Evolutionary conservation across 2,113 vertebrate genomes (phyloP), one percentile per base, ranked within the genome.

Genomic region (Nicator chloris): DNA sequence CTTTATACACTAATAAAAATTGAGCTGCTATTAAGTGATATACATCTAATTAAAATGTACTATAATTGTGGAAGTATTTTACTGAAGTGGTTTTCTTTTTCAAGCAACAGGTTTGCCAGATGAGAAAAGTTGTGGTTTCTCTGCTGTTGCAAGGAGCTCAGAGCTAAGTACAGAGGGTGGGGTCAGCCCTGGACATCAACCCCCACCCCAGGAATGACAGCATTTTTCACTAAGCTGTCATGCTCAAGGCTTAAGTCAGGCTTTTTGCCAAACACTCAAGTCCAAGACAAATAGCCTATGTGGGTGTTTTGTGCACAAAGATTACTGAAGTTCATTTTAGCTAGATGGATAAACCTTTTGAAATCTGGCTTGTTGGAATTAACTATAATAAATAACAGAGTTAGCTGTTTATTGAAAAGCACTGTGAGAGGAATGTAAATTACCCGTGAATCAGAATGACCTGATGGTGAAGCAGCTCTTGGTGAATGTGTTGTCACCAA

Each of bases 81-180:
- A 98, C 97, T 98, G 98, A 98, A 98, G 98, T 98, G 54, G 95
- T 96, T 97, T 97, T 98, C 98, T 97, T 90, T 97, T 96, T 95
- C 83, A 90, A 97, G 97, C 63, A 95, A 98, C 96, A 98, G 97
- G 98, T 98, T 98, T 98, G 96, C 88, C 97, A 98, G 97, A 98
- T 98, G 98, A 98, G 98, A 97, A 97, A 98, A 98, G 98, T 98
- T 99, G 98, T 96, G 96, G 97, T 97, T 98, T 97, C 75, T 96
- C 33, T 28, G 44, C 86, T 65, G 37, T 96, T 98, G 97, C 98
- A 98, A 98, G 97, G 98, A 97, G 93, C 97, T 98, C 85, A 85
- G 75, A 97, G 98, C 97, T 82, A 95, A 96, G 96, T 56, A 78
- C 97, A 97, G 81, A 95, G 97, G 97, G 96, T 96, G 97, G 97